phyloP scores from a whole-genome alignment of 1,140 invertebrate species.

The Colletes gigas region DNA sequence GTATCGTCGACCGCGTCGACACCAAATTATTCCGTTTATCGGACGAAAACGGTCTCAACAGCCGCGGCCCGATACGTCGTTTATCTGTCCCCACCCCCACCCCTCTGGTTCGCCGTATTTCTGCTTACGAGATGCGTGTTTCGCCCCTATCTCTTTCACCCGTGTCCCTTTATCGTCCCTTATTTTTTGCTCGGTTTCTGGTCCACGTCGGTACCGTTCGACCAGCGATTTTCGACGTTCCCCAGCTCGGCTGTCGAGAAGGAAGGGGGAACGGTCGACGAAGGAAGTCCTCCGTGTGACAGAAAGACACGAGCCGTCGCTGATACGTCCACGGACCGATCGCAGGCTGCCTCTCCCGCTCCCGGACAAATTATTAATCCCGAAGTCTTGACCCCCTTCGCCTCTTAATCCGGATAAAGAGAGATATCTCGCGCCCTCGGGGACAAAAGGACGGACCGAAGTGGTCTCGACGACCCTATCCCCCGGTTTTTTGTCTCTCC shows the following conservation, averaged over 20 bases:
- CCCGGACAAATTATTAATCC: slow-evolving; percentile 74
- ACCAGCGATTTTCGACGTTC: slow-evolving; percentile 46
- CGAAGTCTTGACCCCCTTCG: slow-evolving; percentile 68
- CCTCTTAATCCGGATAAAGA: slow-evolving; percentile 69
- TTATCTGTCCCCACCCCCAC: slow-evolving; percentile 49
- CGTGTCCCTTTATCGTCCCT: neutral
- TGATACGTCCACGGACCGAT: slow-evolving; percentile 43
- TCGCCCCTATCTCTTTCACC: slow-evolving; percentile 17
- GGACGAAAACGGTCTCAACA: slow-evolving; percentile 49
- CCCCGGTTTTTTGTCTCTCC: neutral
- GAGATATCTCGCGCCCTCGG: slow-evolving; percentile 65
- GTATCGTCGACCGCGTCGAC: slow-evolving; percentile 43
- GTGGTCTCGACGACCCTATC: slow-evolving; percentile 34
- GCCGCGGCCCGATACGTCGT: slow-evolving; percentile 55
- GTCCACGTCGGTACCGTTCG: slow-evolving; percentile 10
- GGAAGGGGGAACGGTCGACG: neutral
- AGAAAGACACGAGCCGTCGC: slow-evolving; percentile 53
- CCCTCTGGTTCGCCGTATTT: slow-evolving; percentile 51
- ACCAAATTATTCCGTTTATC: slow-evolving; percentile 57
- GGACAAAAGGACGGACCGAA: slow-evolving; percentile 58
- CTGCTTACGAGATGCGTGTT: slow-evolving; percentile 25
- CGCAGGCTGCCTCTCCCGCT: slow-evolving; percentile 24
- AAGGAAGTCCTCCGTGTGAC: slow-evolving; percentile 34
- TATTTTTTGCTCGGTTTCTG: neutral
- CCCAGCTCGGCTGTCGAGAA: too few relatives aligned